Conservation (phyloP, 2,888 invertebrate genomes). For the Aphodius granarius region DNA sequence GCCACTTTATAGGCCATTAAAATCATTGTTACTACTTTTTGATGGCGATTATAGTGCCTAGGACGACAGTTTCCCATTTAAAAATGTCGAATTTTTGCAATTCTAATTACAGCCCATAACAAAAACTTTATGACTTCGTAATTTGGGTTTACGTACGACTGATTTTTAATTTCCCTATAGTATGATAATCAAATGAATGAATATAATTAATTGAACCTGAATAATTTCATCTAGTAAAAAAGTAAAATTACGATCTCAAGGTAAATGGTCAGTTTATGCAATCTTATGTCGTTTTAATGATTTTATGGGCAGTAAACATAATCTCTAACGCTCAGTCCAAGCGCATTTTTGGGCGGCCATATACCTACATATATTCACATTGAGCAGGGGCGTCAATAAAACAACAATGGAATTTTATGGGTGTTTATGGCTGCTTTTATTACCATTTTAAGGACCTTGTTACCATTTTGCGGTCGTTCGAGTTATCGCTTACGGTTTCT, state of each 20-base stretch:
- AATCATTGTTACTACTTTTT: not conserved
- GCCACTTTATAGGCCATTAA: not conserved
- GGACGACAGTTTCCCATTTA: not conserved
- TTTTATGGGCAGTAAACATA: not conserved
- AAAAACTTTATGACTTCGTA: not conserved
- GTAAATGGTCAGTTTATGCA: not conserved
- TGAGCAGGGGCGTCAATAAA: not conserved
- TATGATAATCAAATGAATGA: too few relatives aligned
- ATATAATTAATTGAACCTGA: not conserved
- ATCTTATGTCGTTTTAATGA: not conserved
- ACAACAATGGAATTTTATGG: not conserved
- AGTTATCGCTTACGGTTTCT: not conserved
- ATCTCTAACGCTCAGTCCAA: not conserved
- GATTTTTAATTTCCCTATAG: too few relatives aligned
- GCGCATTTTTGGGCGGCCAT: not conserved
- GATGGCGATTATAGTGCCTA: not conserved
- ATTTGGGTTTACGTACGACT: not conserved
- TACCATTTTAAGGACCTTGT: not conserved
- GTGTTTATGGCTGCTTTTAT: not conserved
- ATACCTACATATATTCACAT: not conserved
- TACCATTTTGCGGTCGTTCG: not conserved
- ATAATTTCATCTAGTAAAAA: not conserved
- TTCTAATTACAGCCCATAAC: not conserved
- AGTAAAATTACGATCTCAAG: not conserved
- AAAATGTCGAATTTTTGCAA: not conserved